Conservation (phyloP, 1,140 invertebrate genomes). For the Schlechtendalia chinensis region DNA sequence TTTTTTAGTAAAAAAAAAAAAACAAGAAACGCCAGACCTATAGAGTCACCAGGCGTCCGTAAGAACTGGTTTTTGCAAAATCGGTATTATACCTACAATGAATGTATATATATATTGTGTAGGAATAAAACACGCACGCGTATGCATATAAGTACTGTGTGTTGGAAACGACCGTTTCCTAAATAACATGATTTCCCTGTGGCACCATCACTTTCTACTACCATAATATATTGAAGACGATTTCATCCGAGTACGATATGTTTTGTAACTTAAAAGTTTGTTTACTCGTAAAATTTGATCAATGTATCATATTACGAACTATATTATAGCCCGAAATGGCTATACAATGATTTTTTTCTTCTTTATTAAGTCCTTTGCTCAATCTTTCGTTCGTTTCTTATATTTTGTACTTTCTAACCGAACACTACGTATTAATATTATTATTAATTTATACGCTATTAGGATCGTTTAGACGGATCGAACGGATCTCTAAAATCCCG, state of each 20-base stretch:
- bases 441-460: too few species aligned
- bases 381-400: too few species aligned
- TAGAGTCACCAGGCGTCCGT: neutral
- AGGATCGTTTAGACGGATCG: too few species aligned
- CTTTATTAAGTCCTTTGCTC: too few species aligned
- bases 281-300: too few species aligned
- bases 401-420: too few species aligned
- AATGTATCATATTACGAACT: too few species aligned
- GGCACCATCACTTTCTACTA: conserved; percentile 21
- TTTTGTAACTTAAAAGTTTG: neutral
- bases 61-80: conserved; percentile 5
- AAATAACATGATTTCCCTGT: neutral
- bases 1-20: neutral
- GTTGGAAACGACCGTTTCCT: neutral
- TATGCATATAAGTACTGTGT: neutral
- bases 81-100: neutral
- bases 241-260: neutral
- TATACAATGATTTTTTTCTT: too few species aligned
- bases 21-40: neutral
- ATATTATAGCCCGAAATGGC: too few species aligned
- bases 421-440: too few species aligned
- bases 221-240: neutral
- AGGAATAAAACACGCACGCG: too few species aligned
- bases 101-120: neutral
- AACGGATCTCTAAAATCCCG: too few species aligned